Conservation (phyloP, 2,113 vertebrate species). For the Abramis brama region DNA sequence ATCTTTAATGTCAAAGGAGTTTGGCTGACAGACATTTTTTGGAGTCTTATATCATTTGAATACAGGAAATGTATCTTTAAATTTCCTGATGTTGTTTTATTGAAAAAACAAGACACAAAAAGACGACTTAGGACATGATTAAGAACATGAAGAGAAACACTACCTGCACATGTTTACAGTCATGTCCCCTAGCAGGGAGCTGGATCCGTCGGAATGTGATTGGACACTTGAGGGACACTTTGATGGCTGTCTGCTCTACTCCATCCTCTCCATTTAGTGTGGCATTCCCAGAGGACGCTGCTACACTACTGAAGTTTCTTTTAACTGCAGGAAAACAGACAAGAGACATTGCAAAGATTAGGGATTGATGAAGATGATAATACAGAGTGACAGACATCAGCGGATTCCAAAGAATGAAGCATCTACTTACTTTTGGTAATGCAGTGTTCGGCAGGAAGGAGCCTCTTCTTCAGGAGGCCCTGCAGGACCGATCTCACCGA, state of each 20-base stretch:
- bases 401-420: slow-evolving; percentile 3
- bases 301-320: slow-evolving; percentile 98
- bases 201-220: slow-evolving; percentile 98
- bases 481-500: slow-evolving; percentile 97
- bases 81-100: not conserved
- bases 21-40: not conserved
- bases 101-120: not conserved
- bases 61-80: not conserved
- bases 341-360: slow-evolving; percentile 24
- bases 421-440: slow-evolving; percentile 93
- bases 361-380: slow-evolving; percentile 35
- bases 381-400: not conserved
- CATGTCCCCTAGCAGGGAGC: slow-evolving; percentile 94
- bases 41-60: not conserved
- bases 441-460: slow-evolving; percentile 97
- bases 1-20: not conserved
- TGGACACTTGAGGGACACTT: slow-evolving; percentile 98
- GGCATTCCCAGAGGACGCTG: slow-evolving; percentile 91
- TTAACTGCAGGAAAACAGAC: slow-evolving; percentile 77
- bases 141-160: not conserved
- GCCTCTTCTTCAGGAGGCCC: slow-evolving; percentile 96
- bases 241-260: slow-evolving; percentile 98
- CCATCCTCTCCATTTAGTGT: slow-evolving; percentile 96
- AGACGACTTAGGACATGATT: not conserved
- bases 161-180: slow-evolving; percentile 98